A percentile compares a stretch with the other conserved stretches of the same genome.
phyloP scores from a whole-genome alignment of 2,113 vertebrate species.

The Pimephales promelas region DNA sequence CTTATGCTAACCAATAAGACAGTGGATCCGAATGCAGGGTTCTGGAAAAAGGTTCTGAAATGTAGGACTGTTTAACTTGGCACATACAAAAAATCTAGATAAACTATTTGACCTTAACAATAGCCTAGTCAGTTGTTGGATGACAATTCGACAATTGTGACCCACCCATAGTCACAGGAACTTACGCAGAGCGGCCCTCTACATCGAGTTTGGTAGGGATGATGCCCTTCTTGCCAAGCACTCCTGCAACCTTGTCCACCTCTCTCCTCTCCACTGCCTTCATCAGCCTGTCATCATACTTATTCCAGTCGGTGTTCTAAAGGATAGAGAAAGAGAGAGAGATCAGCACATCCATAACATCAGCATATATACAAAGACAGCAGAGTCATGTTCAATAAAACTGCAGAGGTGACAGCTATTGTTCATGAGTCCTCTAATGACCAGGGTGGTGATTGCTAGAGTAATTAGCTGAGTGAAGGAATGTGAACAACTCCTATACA shows the following conservation, averaged over 20 bases:
- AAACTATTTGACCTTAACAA: background rate
- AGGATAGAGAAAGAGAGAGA: conserved; percentile 9
- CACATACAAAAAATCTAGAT: background rate
- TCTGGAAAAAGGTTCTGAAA: background rate
- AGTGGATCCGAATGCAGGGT: background rate
- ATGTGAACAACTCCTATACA: background rate
- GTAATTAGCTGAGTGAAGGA: conserved; percentile 14
- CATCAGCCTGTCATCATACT: conserved; percentile 96
- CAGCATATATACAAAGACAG: conserved; percentile 2
- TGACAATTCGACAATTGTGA: background rate
- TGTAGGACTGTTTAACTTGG: background rate
- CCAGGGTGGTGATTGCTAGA: background rate
- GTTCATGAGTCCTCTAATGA: background rate
- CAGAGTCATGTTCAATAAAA: conserved; percentile 7
- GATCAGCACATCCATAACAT: conserved; percentile 36
- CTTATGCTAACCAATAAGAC: background rate
- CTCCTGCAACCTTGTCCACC: conserved; percentile 90
- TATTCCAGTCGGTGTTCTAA: conserved; percentile 94
- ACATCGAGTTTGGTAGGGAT: conserved; percentile 90
- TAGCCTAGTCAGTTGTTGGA: background rate
- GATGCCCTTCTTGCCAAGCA: conserved; percentile 92
- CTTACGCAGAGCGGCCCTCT: conserved; percentile 96
- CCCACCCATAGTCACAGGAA: conserved; percentile 58
- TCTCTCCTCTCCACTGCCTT: conserved; percentile 95
- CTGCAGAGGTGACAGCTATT: background rate